Conservation (phyloP, 2,113 vertebrate species). For the Mormoops blainvillei region DNA sequence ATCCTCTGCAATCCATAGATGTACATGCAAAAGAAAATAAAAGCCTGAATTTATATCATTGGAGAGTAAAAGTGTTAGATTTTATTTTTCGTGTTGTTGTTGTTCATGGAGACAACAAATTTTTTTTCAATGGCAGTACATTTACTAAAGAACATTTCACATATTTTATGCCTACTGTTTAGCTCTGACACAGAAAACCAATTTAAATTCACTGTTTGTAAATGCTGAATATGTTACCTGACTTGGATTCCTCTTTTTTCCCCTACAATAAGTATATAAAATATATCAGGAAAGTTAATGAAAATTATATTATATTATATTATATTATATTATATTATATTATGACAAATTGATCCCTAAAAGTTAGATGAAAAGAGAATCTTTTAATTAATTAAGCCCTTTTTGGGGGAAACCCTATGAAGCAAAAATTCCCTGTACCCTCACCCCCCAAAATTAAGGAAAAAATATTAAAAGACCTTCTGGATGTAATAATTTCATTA, state of each 20-base stretch:
- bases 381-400: not conserved
- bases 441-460: not conserved
- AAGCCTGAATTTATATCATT: not conserved
- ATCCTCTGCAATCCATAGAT: not conserved
- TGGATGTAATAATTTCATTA: not conserved
- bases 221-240: not conserved
- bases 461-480: not conserved
- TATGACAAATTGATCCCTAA: not conserved
- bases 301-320: not conserved
- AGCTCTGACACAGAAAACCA: not conserved
- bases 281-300: not conserved
- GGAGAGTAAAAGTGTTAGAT: not conserved
- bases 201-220: not conserved
- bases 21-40: not conserved
- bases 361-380: not conserved
- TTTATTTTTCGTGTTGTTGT: not conserved
- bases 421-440: not conserved
- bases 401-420: not conserved
- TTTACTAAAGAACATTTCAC: not conserved
- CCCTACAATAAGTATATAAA: not conserved
- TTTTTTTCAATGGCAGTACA: not conserved
- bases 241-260: not conserved
- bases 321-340: not conserved
- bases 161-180: not conserved
- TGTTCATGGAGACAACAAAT: not conserved